Evolutionary conservation across 2,113 vertebrate species (phyloP).

Genomic region (Barnardius zonarius): DNA sequence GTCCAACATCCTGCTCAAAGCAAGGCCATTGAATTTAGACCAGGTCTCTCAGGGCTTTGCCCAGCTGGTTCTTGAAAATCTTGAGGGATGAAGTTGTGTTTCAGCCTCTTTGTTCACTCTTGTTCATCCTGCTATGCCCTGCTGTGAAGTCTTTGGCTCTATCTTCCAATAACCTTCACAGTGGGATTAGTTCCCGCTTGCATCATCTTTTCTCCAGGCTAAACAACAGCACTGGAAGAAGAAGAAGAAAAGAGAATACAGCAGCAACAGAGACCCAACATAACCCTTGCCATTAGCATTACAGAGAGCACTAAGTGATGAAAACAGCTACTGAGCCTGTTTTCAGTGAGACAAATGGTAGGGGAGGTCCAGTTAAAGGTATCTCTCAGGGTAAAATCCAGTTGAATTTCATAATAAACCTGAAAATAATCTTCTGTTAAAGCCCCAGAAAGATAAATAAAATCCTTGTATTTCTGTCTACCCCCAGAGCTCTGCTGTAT

Average conservation of each 20-base stretch:
- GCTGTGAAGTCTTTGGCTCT: background rate
- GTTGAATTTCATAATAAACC: conserved; percentile 29
- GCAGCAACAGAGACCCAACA: background rate
- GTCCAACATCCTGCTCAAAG: background rate
- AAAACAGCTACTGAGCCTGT: background rate
- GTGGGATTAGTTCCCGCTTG: background rate
- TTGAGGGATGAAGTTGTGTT: background rate
- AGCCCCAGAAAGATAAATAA: conserved; percentile 30
- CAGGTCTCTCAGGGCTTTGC: background rate
- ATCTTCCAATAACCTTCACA: conserved; percentile 9
- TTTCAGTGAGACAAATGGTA: background rate
- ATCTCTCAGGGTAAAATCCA: conserved; percentile 26
- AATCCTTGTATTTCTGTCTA: conserved; percentile 26
- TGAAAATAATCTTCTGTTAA: conserved; percentile 36
- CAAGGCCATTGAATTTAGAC: background rate
- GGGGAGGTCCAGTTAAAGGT: background rate
- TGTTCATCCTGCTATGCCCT: background rate
- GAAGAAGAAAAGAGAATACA: conserved; percentile 28
- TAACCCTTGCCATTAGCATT: conserved; percentile 28
- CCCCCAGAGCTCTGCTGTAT: conserved; percentile 11
- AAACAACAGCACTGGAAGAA: background rate
- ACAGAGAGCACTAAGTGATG: background rate
- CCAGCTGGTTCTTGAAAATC: background rate
- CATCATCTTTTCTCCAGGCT: conserved; percentile 23
- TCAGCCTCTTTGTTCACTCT: background rate